Base-by-base conservation (phyloP, 2,797 vertebrate genomes). In the Nyctibius grandis region DNA sequence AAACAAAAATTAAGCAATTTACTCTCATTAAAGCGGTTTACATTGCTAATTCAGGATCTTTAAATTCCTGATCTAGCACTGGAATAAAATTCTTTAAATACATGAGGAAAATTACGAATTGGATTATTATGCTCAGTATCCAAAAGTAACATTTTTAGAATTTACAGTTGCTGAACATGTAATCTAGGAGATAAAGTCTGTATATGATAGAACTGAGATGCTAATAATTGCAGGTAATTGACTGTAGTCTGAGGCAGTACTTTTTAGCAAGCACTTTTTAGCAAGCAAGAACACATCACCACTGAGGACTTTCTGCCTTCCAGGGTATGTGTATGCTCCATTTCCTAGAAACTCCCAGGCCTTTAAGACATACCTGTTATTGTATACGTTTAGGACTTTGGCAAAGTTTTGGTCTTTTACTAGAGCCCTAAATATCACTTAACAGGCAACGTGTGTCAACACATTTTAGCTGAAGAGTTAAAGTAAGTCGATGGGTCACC, bases 251-350 rank as follows among this genome's bases (percentile, higher is more conserved):
- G 47, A 65, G 51, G 44, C 8, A 47, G 16, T 45, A 56, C 12
- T 51, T 90, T 77, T 42, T n/a, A 68, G 54, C 33, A 69, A 21
- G 34, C 36, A 14, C 6, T 11, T 36, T n/a, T n/a, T n/a, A n/a
- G n/a, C n/a, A n/a, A n/a, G n/a, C n/a, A 36, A 31, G 53, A 45
- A 47, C 15, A 36, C 13, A 31, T 1, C 5, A 11, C 15, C 26
- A 40, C 9, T 4, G 20, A 59, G 17, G 34, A n/a, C 21, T 47
- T 56, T 73, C 54, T 68, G 53, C 36, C 8, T 56, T 50, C n/a
- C 15, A 3, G 7, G 15, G 16, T 15, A 22, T 1, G 3, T 15
- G 6, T 21, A 15, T 15, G 23, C 12, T 33, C 4, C n/a, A 7
- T 44, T 48, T 53, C 44, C 56, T 31, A 68, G 60, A 29, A 51